A percentile compares a stretch with the other conserved stretches of the same genome.
phyloP scores from a whole-genome alignment of 2,797 vertebrate species.

The Spinus pinus region DNA sequence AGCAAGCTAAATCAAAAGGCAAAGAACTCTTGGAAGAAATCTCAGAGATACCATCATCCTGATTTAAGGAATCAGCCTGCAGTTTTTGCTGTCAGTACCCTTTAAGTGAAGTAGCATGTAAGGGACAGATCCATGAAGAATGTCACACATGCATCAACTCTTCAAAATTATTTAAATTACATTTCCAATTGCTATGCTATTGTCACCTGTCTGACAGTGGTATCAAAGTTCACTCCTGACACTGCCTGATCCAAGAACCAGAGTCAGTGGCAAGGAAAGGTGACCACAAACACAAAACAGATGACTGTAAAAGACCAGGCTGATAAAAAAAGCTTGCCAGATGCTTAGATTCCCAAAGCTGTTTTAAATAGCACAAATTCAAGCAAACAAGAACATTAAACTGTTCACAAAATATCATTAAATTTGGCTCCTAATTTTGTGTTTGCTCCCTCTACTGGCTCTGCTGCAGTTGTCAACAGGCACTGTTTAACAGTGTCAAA shows the following conservation, averaged over 20 bases:
- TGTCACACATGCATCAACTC: not conserved
- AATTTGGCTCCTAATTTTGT: not conserved
- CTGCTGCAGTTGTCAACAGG: not conserved
- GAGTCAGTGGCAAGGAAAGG: not conserved
- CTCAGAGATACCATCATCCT: not conserved
- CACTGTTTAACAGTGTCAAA: not conserved
- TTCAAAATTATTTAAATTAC: not conserved
- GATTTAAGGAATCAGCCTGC: not conserved
- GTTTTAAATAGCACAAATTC: not conserved
- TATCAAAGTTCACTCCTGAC: not conserved
- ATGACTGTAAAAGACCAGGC: not conserved
- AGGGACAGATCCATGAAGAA: not conserved
- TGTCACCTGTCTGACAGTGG: not conserved
- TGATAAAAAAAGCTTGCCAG: not conserved
- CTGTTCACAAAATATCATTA: not conserved
- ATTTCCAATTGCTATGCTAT: not conserved
- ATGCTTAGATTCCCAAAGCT: not conserved
- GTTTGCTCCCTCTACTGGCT: constrained; percentile 60
- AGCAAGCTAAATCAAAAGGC: not conserved
- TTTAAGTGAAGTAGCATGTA: rapidly evolving
- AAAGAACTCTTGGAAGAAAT: not conserved
- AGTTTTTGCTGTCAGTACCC: not conserved
- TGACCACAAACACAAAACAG: not conserved
- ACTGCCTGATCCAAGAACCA: not conserved
- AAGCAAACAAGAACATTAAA: not conserved